phyloP scores from a whole-genome alignment of 2,888 invertebrate species.

The Drosophila gaucha region DNA sequence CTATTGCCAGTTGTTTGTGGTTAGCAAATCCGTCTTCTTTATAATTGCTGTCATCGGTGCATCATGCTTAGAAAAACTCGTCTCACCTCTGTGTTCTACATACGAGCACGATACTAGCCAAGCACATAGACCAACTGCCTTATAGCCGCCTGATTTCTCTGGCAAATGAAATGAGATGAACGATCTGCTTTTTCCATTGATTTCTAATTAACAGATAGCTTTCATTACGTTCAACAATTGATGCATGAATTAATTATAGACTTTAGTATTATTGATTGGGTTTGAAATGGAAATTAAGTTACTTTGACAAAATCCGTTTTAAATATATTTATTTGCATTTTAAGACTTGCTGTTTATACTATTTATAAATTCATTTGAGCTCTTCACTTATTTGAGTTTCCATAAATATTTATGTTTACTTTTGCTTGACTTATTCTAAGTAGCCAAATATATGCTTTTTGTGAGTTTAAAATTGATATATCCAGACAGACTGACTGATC shows the following conservation, averaged over 20 bases:
- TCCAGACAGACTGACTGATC: too few relatives aligned
- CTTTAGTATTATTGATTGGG: too few relatives aligned
- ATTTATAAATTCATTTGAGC: too few relatives aligned
- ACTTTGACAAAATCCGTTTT: too few relatives aligned
- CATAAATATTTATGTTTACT: too few relatives aligned
- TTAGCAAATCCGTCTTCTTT: constrained; percentile 74
- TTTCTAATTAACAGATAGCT: constrained; percentile 58
- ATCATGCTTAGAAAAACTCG: constrained; percentile 46
- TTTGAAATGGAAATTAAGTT: too few relatives aligned
- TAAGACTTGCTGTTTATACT: too few relatives aligned
- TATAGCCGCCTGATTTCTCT: constrained; percentile 50
- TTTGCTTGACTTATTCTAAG: too few relatives aligned
- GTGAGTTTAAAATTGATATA: too few relatives aligned
- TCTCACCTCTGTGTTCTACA: constrained; percentile 63
- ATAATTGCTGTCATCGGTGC: constrained; percentile 69
- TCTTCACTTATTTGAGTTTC: too few relatives aligned
- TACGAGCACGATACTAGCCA: constrained; percentile 30
- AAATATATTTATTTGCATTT: too few relatives aligned
- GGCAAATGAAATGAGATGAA: constrained; percentile 20
- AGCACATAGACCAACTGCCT: constrained; percentile 25
- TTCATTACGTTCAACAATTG: constrained; percentile 4
- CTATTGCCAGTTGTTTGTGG: constrained; percentile 17
- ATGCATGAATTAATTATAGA: not conserved
- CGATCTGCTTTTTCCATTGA: constrained; percentile 49
- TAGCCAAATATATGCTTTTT: too few relatives aligned